These are phyloP conservation scores for Periphyllus acericola DNA, from an alignment of 2,888 invertebrate species.

Conservation along the genomic window DNA sequence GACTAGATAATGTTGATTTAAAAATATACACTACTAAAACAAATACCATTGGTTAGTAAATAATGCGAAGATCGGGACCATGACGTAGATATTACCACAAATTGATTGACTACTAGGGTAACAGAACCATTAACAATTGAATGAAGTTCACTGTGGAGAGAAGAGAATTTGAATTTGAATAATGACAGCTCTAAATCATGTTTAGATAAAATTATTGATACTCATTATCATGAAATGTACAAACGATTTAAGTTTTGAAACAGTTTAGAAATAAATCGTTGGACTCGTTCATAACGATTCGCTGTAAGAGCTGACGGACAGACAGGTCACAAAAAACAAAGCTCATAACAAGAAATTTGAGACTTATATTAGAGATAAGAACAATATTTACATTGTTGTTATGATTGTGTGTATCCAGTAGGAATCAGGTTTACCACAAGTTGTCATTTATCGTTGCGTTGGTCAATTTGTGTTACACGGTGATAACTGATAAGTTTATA, in stretches of 20 bases:
- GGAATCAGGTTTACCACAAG: background rate
- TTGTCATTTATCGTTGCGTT: background rate
- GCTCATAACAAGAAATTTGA: background rate
- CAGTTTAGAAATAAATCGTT: background rate
- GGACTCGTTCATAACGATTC: background rate
- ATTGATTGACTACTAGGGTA: background rate
- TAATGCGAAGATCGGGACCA: background rate
- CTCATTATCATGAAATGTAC: background rate
- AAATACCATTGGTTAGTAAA: background rate
- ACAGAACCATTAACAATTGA: conserved; percentile 10
- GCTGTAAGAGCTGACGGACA: background rate
- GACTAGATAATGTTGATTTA: conserved; percentile 28
- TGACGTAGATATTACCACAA: background rate
- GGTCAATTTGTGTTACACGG: background rate
- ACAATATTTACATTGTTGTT: background rate
- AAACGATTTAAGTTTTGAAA: background rate
- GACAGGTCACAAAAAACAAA: background rate
- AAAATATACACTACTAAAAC: conserved; percentile 23
- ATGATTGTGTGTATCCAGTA: background rate
- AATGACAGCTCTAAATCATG: conserved; percentile 3
- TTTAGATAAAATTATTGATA: background rate
- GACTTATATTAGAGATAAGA: background rate
- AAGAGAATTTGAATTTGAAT: background rate
- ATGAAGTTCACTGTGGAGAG: background rate
- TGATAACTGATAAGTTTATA: too few relatives aligned